Base-by-base conservation (phyloP, 2,888 invertebrate genomes). In the Callimorpha dominula region DNA sequence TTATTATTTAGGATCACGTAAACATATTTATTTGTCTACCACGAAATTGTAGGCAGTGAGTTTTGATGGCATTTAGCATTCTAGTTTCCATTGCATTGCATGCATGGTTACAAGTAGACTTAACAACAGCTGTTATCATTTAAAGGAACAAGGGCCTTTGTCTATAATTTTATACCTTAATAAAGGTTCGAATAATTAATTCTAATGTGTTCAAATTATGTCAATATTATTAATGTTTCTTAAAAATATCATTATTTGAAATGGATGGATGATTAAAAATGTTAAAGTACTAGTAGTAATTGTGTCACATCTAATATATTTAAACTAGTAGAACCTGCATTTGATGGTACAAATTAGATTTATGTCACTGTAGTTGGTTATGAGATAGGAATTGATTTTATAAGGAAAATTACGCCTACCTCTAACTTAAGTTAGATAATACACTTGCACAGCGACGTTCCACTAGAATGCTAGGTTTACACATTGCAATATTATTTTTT, bases 311-410 rank as follows among this genome's bases (percentile, higher is more conserved):
- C 73, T 79, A 73, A 70, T 71, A 73, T 74, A 82, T 86, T 80
- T 85, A 81, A 73, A 72, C 60, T 72, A 80, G 77, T 86, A 88
- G 85, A 80, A 86, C 82, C 85, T 89, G 88, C 87, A 90, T 90
- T 88, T 87, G 87, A 91, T 88, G 92, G 95, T 95, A 95, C 95
- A 95, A 95, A 95, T 91, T 95, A 94, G 92, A 86, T 88, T 78
- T 88, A 82, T 82, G 77, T 80, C 78, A 83, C 75, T 83, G 62
- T 80, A 75, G 73, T 80, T 75, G 78, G 79, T 81, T 82, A 86
- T 66, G 84, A 81, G 76, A 73, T 81, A 76, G 79, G 80, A 77
- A 81, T 82, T 83, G 72, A 79, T 80, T 76, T 80, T 76, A 77
- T 76, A 77, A 71, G 74, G 78, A 72, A 71, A 73, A 82, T 76